These are phyloP conservation scores for Ceratina japonica DNA, from an alignment of 1,140 invertebrate genomes.

Conservation along the genomic window DNA sequence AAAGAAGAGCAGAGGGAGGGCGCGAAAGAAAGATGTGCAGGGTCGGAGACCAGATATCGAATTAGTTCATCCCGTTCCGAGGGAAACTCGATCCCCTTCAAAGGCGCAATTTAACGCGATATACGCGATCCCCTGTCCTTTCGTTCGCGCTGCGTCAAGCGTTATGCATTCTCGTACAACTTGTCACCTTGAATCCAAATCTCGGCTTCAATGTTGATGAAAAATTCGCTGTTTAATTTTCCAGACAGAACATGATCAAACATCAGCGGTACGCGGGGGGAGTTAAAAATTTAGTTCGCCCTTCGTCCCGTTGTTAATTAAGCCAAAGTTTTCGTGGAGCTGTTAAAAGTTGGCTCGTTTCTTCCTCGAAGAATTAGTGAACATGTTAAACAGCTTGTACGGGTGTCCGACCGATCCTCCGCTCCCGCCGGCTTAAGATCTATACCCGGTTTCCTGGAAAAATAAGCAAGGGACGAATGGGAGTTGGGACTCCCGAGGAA, in stretches of 20 bases:
- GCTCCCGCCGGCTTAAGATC: neutral
- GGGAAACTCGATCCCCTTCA: constrained; percentile 15
- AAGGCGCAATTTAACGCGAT: neutral
- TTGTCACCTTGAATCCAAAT: too few species aligned
- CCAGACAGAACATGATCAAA: too few species aligned
- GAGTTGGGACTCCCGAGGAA: neutral
- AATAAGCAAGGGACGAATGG: neutral
- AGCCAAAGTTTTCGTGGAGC: constrained; percentile 6
- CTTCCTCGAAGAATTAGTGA: constrained; percentile 14
- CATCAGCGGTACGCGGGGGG: too few species aligned
- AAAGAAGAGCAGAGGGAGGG: neutral
- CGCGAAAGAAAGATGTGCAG: constrained; percentile 6
- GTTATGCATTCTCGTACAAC: too few species aligned
- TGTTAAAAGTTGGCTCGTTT: constrained; percentile 39
- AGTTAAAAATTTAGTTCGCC: constrained; percentile 1
- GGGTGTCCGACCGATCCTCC: neutral
- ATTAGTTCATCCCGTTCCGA: constrained; percentile 22
- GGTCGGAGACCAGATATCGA: neutral
- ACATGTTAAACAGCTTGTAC: constrained; percentile 35
- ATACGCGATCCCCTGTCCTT: neutral
- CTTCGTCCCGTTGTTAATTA: constrained; percentile 31
- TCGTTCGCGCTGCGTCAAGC: neutral
- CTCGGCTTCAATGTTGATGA: too few species aligned
- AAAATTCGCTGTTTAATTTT: too few species aligned
- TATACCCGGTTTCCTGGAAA: neutral